Conservation (phyloP, 2,888 invertebrate species). For the Nomada fabriciana region DNA sequence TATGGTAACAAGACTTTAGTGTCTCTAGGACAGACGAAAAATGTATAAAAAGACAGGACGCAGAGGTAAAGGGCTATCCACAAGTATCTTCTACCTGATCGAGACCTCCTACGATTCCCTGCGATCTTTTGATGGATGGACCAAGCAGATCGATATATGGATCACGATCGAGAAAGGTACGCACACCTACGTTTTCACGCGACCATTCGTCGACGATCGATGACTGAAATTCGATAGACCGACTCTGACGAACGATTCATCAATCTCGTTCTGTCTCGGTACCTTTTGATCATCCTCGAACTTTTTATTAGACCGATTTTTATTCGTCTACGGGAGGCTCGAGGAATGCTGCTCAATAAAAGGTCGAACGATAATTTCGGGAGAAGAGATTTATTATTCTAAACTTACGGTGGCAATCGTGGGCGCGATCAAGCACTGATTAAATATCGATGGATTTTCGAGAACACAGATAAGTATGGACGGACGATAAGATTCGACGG, state of each 20-base stretch:
- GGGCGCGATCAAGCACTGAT: too few species aligned
- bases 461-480: not conserved
- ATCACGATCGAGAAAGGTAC: not conserved
- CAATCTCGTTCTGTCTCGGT: conserved; percentile 4
- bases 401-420: too few species aligned
- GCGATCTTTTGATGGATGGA: conserved; percentile 40
- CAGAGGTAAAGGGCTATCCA: not conserved
- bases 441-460: not conserved
- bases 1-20: conserved; percentile 28
- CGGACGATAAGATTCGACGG: not conserved
- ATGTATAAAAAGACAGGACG: conserved; percentile 28
- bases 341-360: too few species aligned
- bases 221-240: not conserved
- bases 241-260: conserved; percentile 23
- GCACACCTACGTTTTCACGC: conserved; percentile 8
- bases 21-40: not conserved
- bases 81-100: not conserved
- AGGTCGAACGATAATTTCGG: too few species aligned
- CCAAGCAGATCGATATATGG: conserved; percentile 1
- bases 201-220: conserved; percentile 22
- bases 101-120: conserved; percentile 16
- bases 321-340: not conserved
- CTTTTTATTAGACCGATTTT: not conserved
- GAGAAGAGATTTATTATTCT: too few species aligned
- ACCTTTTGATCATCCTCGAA: not conserved